These are phyloP conservation scores for Pygathrix nemaeus DNA, from an alignment of 2,113 vertebrate species.

Conservation along the genomic window DNA sequence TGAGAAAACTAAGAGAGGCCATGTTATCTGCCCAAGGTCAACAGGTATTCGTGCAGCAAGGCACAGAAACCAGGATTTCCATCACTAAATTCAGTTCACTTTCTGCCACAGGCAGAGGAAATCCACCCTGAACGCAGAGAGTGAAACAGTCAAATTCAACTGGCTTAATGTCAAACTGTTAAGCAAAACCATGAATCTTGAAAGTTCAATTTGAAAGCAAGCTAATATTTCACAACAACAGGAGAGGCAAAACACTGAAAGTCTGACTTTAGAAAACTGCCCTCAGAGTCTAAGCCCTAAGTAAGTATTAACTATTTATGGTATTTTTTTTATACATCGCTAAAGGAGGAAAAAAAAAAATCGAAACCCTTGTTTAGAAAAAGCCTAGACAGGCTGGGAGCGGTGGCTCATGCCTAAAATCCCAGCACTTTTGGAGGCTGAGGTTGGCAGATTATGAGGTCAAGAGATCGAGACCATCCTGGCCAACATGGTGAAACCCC, in stretches of 20 bases:
- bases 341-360: neutral
- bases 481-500: too few species aligned
- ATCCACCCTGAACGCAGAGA: neutral
- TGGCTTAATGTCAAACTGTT: neutral
- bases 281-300: neutral
- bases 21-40: neutral
- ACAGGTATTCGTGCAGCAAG: neutral
- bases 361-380: neutral
- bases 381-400: neutral
- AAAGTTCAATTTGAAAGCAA: neutral
- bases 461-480: too few species aligned
- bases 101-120: neutral
- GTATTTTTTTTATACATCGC: neutral
- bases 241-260: neutral
- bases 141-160: neutral
- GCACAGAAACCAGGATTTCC: neutral
- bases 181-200: neutral
- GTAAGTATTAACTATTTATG: neutral
- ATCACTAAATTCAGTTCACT: neutral
- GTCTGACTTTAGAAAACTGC: slow-evolving; percentile 15
- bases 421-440: too few species aligned
- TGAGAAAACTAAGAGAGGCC: neutral
- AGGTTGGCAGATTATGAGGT: too few species aligned
- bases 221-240: neutral
- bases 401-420: too few species aligned